Percentiles rank a stretch among this genome's conserved stretches.
These are phyloP conservation scores for Pygoscelis antarcticus DNA, from an alignment of 2,113 vertebrate species.

Conservation along the genomic window DNA sequence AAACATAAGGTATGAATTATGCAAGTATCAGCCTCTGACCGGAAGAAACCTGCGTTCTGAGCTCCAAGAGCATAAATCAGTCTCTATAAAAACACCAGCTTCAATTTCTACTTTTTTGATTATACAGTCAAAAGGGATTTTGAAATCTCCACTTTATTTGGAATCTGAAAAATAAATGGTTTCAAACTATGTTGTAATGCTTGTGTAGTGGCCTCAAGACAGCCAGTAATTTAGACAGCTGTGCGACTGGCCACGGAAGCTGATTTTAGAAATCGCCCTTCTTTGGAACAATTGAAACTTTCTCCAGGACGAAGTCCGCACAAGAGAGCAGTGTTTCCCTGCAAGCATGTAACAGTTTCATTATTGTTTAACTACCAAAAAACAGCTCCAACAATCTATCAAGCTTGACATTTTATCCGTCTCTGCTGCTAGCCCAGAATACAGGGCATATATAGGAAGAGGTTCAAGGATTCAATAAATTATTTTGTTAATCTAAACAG, in stretches of 20 bases:
- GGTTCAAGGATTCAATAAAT: not conserved
- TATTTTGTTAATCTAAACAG: slow-evolving; percentile 9
- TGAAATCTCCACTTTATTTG: not conserved
- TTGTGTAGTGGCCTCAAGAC: slow-evolving; percentile 37
- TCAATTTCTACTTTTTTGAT: not conserved
- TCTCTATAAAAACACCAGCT: not conserved
- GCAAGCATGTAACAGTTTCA: slow-evolving; percentile 58
- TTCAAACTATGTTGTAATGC: slow-evolving; percentile 46
- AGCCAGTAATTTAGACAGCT: slow-evolving; percentile 55
- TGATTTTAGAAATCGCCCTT: slow-evolving; percentile 19
- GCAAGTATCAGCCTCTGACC: not conserved
- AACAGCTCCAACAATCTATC: slow-evolving; percentile 63
- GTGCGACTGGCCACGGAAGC: slow-evolving; percentile 52
- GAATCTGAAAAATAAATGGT: slow-evolving; percentile 67
- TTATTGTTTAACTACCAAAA: slow-evolving; percentile 72
- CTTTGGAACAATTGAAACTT: slow-evolving; percentile 65
- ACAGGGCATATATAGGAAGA: not conserved
- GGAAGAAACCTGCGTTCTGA: not conserved
- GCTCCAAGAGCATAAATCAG: not conserved
- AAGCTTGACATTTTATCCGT: slow-evolving; percentile 45
- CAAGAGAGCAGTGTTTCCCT: slow-evolving; percentile 69
- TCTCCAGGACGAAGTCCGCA: slow-evolving; percentile 50
- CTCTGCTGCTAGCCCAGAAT: slow-evolving; percentile 16
- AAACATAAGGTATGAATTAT: not conserved
- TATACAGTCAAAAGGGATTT: not conserved